Evolutionary conservation across 2,113 vertebrate species (phyloP).

Genomic region (Hippocampus abdominalis): DNA sequence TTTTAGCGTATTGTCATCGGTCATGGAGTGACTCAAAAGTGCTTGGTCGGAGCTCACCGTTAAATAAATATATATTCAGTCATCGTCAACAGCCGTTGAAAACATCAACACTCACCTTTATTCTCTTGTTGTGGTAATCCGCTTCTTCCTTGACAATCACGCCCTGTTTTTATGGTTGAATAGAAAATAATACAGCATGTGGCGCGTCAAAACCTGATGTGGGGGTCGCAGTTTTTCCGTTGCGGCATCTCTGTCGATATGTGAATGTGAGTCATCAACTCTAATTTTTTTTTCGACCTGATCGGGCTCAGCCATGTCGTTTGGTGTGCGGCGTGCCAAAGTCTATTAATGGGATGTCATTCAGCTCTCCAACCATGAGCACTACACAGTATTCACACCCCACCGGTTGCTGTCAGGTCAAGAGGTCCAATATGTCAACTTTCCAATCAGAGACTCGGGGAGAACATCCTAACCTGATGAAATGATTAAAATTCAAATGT

Average conservation of each 20-base stretch:
- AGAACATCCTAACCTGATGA: neutral
- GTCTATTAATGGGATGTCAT: neutral
- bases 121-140: too few species aligned
- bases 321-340: neutral
- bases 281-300: neutral
- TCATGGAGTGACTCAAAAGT: too few species aligned
- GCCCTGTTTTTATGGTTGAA: too few species aligned
- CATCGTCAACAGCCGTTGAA: too few species aligned
- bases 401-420: conserved; percentile 1
- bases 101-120: too few species aligned
- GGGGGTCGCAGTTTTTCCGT: neutral
- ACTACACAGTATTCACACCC: conserved; percentile 16
- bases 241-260: neutral
- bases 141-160: too few species aligned
- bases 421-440: conserved; percentile 17
- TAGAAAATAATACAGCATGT: too few species aligned
- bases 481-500: conserved; percentile 4
- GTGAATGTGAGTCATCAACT: neutral
- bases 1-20: too few species aligned
- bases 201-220: too few species aligned
- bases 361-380: neutral
- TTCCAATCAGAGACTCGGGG: neutral
- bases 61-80: too few species aligned
- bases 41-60: too few species aligned
- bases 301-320: neutral